phyloP scores from a whole-genome alignment of 2,113 vertebrate species.

The Turnix velox region DNA sequence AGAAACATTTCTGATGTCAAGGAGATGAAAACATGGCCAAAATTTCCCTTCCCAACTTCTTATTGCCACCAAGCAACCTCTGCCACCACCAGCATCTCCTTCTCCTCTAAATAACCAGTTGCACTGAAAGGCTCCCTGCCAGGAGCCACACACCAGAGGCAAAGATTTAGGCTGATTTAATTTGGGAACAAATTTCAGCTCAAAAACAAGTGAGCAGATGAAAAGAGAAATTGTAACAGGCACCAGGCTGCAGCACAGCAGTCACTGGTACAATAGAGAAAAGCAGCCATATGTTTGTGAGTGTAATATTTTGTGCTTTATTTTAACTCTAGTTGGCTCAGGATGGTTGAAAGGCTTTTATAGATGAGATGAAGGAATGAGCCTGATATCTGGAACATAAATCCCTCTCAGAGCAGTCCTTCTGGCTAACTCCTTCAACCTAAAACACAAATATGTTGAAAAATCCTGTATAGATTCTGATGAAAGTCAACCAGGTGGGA shows the following conservation, averaged over 20 bases:
- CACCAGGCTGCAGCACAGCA: background rate
- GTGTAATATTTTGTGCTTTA: background rate
- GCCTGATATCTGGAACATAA: background rate
- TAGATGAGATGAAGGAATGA: background rate
- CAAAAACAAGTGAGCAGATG: background rate
- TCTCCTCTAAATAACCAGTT: background rate
- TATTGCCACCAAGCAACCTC: background rate
- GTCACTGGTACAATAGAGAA: background rate
- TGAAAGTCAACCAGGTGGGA: background rate
- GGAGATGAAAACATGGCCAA: background rate
- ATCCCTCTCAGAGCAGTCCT: background rate
- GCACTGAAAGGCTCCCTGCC: background rate
- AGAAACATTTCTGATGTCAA: background rate
- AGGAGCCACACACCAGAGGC: background rate
- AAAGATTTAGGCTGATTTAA: background rate
- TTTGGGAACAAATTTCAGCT: background rate
- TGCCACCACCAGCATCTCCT: background rate
- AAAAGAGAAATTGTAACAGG: background rate
- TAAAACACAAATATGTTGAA: background rate
- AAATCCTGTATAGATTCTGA: background rate
- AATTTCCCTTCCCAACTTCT: background rate
- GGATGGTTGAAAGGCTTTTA: background rate
- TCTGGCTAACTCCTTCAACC: background rate
- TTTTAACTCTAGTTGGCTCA: background rate
- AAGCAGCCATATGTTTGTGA: background rate